phyloP scores from a whole-genome alignment of 2,888 invertebrate species.

The Lapara coniferarum region DNA sequence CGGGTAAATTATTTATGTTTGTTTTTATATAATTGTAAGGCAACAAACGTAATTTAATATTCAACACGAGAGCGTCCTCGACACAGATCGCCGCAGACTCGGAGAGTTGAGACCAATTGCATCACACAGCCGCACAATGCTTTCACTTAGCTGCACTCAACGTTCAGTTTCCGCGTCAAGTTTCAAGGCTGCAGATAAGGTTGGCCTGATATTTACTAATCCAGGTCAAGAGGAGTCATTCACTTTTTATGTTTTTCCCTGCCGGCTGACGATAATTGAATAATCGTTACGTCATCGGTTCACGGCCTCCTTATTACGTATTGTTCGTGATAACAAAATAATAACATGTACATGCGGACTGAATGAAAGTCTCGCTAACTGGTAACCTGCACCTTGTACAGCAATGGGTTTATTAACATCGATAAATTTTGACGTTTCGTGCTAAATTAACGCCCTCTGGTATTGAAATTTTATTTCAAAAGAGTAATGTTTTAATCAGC shows the following conservation, averaged over 20 bases:
- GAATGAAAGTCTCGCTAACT: conserved; percentile 18
- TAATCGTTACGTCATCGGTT: conserved; percentile 63
- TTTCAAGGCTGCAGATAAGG: conserved; percentile 77
- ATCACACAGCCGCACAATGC: conserved; percentile 74
- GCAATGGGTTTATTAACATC: conserved; percentile 20
- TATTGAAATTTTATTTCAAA: conserved; percentile 36
- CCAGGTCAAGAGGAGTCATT: conserved; percentile 77
- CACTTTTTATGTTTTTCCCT: conserved; percentile 70
- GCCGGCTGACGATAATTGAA: conserved; percentile 66
- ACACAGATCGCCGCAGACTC: conserved; percentile 61
- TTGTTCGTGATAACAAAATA: conserved; percentile 54
- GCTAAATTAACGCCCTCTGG: background rate
- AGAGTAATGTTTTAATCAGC: conserved; percentile 56
- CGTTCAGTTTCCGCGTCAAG: conserved; percentile 78
- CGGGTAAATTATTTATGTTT: background rate
- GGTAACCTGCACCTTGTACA: background rate
- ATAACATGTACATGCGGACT: conserved; percentile 40
- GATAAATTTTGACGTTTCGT: conserved; percentile 11
- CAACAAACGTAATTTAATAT: conserved; percentile 1
- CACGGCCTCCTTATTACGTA: conserved; percentile 57
- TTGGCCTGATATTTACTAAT: conserved; percentile 71
- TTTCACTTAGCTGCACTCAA: conserved; percentile 61
- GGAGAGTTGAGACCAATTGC: conserved; percentile 52
- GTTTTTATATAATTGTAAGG: conserved; percentile 13
- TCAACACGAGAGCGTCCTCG: conserved; percentile 51